These are phyloP conservation scores for Pseudomugil gertrudae DNA, from an alignment of 2,797 vertebrate genomes.

Conservation along the genomic window DNA sequence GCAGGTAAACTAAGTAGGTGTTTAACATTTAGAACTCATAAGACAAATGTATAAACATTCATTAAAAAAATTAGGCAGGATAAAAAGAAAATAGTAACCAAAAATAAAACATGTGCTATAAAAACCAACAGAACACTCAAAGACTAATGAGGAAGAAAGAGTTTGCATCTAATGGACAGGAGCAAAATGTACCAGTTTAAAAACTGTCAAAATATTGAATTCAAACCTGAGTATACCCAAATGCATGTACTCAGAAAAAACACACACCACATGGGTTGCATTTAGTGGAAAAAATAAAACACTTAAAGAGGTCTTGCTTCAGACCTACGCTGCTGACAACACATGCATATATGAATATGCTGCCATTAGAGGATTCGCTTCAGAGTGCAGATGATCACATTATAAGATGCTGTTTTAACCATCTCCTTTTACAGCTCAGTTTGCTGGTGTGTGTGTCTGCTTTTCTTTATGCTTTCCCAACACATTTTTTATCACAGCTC, in stretches of 20 bases:
- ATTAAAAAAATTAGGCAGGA: too few species aligned
- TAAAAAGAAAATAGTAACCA: too few species aligned
- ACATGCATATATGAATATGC: constrained; percentile 36
- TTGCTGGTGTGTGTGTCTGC: constrained; percentile 43
- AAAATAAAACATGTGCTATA: too few species aligned
- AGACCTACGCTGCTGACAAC: constrained; percentile 16
- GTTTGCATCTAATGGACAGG: too few species aligned
- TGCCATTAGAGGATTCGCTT: constrained; percentile 51
- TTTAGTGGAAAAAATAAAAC: constrained; percentile 45
- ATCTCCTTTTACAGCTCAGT: constrained; percentile 61
- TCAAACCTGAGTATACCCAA: too few species aligned
- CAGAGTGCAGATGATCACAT: constrained; percentile 59
- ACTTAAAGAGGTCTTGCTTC: constrained; percentile 54
- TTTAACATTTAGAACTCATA: too few species aligned
- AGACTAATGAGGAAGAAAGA: too few species aligned
- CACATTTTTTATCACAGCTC: constrained; percentile 37
- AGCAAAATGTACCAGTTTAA: too few species aligned
- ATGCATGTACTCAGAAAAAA: constrained; percentile 8
- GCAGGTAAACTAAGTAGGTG: too few species aligned
- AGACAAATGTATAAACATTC: too few species aligned
- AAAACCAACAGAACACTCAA: too few species aligned
- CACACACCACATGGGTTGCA: constrained; percentile 26
- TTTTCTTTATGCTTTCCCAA: constrained; percentile 19
- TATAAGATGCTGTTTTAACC: constrained; percentile 65
- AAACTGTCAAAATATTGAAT: too few species aligned